Evolutionary conservation across 2,888 invertebrate genomes (phyloP).

Genomic region (Clepsis dumicolana): DNA sequence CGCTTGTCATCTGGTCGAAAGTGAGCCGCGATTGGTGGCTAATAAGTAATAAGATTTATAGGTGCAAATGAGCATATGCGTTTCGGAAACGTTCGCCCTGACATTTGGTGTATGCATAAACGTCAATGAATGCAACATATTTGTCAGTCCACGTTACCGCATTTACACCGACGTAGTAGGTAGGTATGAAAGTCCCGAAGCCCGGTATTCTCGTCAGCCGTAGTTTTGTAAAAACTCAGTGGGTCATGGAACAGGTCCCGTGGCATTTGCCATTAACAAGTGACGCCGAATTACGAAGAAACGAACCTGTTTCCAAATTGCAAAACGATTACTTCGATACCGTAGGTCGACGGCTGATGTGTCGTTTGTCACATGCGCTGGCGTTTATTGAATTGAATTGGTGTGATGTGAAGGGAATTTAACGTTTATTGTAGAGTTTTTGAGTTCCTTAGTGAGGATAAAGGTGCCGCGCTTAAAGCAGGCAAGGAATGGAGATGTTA

Average conservation of each 20-base stretch:
- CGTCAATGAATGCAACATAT: too few relatives aligned
- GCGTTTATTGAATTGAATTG: conserved; percentile 17
- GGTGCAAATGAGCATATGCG: too few relatives aligned
- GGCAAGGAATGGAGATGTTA: too few relatives aligned
- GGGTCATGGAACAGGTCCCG: conserved; percentile 64
- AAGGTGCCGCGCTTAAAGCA: too few relatives aligned
- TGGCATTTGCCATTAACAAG: conserved; percentile 53
- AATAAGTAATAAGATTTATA: too few relatives aligned
- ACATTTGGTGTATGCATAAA: too few relatives aligned
- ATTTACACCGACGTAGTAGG: too few relatives aligned
- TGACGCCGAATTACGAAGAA: conserved; percentile 45
- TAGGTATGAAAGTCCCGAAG: too few relatives aligned
- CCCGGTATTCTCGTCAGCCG: not conserved
- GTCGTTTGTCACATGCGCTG: conserved; percentile 30
- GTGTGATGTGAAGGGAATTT: conserved; percentile 8
- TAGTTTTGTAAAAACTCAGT: conserved; percentile 64
- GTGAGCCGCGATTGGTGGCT: too few relatives aligned
- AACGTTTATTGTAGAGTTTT: not conserved
- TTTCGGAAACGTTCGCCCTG: too few relatives aligned
- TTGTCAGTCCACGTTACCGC: too few relatives aligned
- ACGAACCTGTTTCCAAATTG: conserved; percentile 35
- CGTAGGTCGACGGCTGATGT: conserved; percentile 23
- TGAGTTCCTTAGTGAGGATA: not conserved
- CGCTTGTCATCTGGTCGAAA: too few relatives aligned
- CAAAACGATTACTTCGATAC: conserved; percentile 33